These are phyloP conservation scores for Orestias chungarensis DNA, from an alignment of 2,797 vertebrate species.

Conservation along the genomic window DNA sequence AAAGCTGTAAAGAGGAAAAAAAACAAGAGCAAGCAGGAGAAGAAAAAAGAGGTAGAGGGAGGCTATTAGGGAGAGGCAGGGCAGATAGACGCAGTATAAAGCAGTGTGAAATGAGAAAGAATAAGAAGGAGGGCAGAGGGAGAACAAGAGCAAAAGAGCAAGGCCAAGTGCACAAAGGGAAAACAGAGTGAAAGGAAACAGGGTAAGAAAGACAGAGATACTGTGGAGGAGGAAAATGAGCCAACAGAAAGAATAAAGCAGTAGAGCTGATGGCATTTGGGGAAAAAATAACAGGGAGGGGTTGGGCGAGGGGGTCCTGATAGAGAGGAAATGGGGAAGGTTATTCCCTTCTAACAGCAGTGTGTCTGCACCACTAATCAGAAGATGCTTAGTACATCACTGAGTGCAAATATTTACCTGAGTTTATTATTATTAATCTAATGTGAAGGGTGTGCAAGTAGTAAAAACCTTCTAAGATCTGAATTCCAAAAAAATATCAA, in stretches of 20 bases:
- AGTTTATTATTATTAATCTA: constrained; percentile 54
- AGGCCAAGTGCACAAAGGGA: constrained; percentile 60
- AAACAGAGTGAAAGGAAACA: constrained; percentile 39
- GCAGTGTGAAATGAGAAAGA: constrained; percentile 51
- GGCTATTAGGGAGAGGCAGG: constrained; percentile 56
- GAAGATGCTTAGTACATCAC: constrained; percentile 76
- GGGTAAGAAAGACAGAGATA: constrained; percentile 43
- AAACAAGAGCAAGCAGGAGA: constrained; percentile 57
- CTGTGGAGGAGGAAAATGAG: constrained; percentile 55
- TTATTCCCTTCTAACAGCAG: constrained; percentile 68
- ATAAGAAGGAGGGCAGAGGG: constrained; percentile 46
- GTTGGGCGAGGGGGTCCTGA: constrained; percentile 13
- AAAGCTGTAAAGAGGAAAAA: constrained; percentile 26
- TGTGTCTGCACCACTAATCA: constrained; percentile 71
- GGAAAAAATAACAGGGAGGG: constrained; percentile 25
- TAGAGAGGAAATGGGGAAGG: constrained; percentile 47
- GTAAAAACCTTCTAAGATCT: not conserved
- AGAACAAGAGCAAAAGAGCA: constrained; percentile 55
- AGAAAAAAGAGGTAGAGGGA: constrained; percentile 45
- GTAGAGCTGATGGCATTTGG: constrained; percentile 49
- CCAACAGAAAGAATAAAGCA: constrained; percentile 46
- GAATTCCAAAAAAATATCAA: not conserved
- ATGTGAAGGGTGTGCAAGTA: not conserved
- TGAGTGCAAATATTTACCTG: constrained; percentile 80
- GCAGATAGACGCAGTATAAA: constrained; percentile 56